A percentile compares a stretch with the other conserved stretches of the same genome.
Evolutionary conservation across 2,888 invertebrate species (phyloP).

Genomic region (Lasioglossum lativentre): DNA sequence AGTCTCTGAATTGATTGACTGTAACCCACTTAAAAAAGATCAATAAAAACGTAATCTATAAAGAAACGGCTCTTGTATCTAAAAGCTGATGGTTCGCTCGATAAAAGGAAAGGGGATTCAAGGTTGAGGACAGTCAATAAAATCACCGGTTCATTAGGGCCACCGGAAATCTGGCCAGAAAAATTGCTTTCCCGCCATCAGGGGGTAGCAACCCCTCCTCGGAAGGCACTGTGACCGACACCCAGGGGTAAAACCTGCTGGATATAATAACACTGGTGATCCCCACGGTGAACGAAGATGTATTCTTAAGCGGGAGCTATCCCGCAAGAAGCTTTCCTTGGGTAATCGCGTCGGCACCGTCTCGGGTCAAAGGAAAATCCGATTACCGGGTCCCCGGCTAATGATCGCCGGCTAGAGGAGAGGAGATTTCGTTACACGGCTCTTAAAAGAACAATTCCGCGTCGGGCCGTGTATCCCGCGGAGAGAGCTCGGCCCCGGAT

Average conservation of each 20-base stretch:
- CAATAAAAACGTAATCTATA: neutral
- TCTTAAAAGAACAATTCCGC: slow-evolving; percentile 32
- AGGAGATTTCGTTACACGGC: slow-evolving; percentile 48
- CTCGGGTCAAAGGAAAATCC: slow-evolving; percentile 60
- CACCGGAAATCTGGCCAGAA: neutral
- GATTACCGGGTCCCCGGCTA: slow-evolving; percentile 62
- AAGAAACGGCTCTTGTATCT: neutral
- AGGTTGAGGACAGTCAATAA: neutral
- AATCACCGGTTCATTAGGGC: neutral
- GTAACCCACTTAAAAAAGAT: neutral
- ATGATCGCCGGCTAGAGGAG: slow-evolving; percentile 57
- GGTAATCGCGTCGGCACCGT: slow-evolving; percentile 63
- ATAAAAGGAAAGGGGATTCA: neutral
- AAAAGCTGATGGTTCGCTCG: neutral
- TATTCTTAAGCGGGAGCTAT: slow-evolving; percentile 56
- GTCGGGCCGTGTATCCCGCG: neutral
- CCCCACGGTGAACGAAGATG: slow-evolving; percentile 59
- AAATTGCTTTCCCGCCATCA: slow-evolving; percentile 11
- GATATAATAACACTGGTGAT: slow-evolving; percentile 54
- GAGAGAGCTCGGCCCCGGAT: slow-evolving; percentile 13
- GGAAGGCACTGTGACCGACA: neutral
- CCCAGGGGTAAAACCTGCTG: slow-evolving; percentile 36
- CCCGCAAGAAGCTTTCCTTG: slow-evolving; percentile 61
- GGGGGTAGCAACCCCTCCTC: neutral
- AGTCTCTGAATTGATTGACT: neutral